Evolutionary conservation across 2,797 vertebrate genomes (phyloP).

Genomic region (Hemitrygon akajei): DNA sequence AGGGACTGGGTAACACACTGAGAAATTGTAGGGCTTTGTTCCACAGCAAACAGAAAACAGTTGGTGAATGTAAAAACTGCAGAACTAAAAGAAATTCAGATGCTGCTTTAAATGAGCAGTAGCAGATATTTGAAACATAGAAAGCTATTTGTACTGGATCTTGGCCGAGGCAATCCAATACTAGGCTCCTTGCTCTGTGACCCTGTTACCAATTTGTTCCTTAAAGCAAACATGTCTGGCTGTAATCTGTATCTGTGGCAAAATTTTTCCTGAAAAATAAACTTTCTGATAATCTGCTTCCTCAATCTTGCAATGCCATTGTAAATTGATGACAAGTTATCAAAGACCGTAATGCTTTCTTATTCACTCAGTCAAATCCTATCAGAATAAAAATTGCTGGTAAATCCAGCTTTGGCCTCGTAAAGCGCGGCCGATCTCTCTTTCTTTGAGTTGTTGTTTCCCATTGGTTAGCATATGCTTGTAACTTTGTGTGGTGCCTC

Average conservation of each 20-base stretch:
- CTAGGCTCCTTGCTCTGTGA: neutral
- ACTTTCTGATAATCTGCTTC: neutral
- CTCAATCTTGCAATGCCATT: neutral
- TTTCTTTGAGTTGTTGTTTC: neutral
- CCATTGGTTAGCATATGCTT: too few species aligned
- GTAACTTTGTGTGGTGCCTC: neutral
- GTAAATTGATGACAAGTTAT: neutral
- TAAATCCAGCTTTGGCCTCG: neutral
- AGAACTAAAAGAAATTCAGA: neutral
- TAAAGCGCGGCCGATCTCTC: too few species aligned
- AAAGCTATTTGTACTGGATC: neutral
- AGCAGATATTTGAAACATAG: neutral
- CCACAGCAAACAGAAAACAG: neutral
- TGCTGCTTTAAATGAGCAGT: neutral
- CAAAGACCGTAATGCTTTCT: neutral
- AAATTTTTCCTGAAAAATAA: neutral
- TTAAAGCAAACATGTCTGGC: neutral
- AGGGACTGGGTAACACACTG: neutral
- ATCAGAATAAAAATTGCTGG: neutral
- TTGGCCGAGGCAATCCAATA: neutral
- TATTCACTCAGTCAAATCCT: neutral
- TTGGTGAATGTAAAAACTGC: neutral
- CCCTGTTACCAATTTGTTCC: neutral
- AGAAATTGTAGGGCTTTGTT: neutral
- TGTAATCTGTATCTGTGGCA: neutral